Percentiles rank a stretch among this genome's conserved stretches.
These are phyloP conservation scores for Stigmatopora nigra DNA, from an alignment of 2,113 vertebrate species.

Conservation along the genomic window DNA sequence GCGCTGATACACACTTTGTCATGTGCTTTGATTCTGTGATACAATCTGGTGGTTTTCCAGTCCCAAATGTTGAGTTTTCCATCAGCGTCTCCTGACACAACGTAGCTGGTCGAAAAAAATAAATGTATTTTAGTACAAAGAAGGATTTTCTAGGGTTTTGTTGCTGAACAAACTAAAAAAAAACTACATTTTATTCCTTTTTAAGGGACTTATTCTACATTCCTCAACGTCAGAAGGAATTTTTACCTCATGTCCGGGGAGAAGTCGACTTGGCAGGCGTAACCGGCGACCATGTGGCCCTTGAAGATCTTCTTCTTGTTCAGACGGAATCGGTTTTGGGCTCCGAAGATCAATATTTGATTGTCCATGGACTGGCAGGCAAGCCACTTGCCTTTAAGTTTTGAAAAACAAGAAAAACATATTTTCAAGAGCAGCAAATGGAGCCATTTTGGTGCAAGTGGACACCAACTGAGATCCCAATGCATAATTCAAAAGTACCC, in stretches of 20 bases:
- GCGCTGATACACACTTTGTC: conserved; percentile 98
- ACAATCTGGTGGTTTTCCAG: conserved; percentile 99
- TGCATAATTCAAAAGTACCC: conserved; percentile 43
- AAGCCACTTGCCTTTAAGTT: conserved; percentile 89
- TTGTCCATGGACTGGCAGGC: conserved; percentile 99
- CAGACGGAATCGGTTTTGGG: conserved; percentile 94
- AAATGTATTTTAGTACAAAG: not conserved
- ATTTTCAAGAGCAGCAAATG: not conserved
- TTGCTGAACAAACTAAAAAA: no score
- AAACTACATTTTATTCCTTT: no score
- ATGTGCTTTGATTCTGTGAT: conserved; percentile 94
- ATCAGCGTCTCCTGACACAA: conserved; percentile 98
- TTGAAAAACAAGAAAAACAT: not conserved
- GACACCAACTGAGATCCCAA: conserved; percentile 26
- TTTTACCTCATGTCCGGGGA: conserved; percentile 96
- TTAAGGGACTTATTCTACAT: no score
- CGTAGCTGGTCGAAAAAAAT: conserved; percentile 72
- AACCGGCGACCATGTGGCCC: conserved; percentile 98
- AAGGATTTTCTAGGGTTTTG: no score
- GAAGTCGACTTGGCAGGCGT: conserved; percentile 98
- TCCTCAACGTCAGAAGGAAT: not conserved
- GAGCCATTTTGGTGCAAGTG: conserved; percentile 27
- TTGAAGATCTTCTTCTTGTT: conserved; percentile 99
- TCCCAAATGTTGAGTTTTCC: conserved; percentile 98
- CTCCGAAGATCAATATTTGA: conserved; percentile 97